phyloP scores from a whole-genome alignment of 2,113 vertebrate genomes.

The Gobius niger region DNA sequence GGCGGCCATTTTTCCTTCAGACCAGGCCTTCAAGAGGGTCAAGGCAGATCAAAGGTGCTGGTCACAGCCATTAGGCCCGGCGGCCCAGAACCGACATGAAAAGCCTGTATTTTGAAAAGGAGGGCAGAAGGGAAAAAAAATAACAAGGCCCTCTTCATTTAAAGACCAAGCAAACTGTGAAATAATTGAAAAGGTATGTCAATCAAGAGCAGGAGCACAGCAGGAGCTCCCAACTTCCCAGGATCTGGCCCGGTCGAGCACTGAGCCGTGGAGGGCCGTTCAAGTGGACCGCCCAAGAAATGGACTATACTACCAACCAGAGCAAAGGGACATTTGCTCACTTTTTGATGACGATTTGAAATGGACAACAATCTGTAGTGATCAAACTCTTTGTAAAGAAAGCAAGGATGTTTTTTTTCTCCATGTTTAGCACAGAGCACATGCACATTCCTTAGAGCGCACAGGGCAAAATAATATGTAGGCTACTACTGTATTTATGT shows the following conservation, averaged over 20 bases:
- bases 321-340: constrained; percentile 63
- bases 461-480: too few species aligned
- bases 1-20: constrained; percentile 61
- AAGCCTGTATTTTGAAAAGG: constrained; percentile 82
- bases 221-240: constrained; percentile 77
- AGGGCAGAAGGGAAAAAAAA: constrained; percentile 75
- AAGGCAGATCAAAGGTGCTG: constrained; percentile 82
- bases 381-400: constrained; percentile 29
- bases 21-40: constrained; percentile 72
- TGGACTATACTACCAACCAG: constrained; percentile 69
- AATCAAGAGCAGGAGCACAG: constrained; percentile 78
- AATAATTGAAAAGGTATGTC: constrained; percentile 88
- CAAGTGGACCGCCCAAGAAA: constrained; percentile 75
- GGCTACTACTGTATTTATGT: too few species aligned
- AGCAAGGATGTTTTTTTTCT: background rate
- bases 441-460: too few species aligned
- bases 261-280: constrained; percentile 73
- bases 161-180: constrained; percentile 84
- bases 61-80: constrained; percentile 81
- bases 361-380: constrained; percentile 64
- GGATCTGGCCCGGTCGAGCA: constrained; percentile 72
- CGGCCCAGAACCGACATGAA: constrained; percentile 79
- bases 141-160: constrained; percentile 79
- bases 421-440: background rate
- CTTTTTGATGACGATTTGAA: constrained; percentile 69